These are phyloP conservation scores for Scomber japonicus DNA, from an alignment of 2,113 vertebrate species.

Conservation along the genomic window DNA sequence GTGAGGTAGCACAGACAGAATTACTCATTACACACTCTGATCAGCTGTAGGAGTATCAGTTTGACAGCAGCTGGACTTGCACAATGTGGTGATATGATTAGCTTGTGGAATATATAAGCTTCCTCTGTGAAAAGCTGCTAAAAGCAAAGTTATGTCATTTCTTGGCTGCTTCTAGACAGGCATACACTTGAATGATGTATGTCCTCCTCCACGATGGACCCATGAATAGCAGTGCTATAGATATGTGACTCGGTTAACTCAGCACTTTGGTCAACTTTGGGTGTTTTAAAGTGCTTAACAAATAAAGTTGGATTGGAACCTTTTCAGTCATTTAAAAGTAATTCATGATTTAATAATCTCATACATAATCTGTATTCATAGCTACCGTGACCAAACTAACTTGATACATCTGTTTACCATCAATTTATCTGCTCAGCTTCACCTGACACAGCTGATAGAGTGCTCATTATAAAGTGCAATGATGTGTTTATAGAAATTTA, in stretches of 20 bases:
- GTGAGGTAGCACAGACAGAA: constrained; percentile 6
- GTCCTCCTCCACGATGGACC: constrained; percentile 31
- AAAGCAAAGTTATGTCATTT: constrained; percentile 75
- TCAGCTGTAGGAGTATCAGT: constrained; percentile 32
- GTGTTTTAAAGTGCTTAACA: too few relatives aligned
- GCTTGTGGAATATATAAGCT: constrained; percentile 46
- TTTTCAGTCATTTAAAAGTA: constrained; percentile 1
- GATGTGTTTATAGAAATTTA: constrained; percentile 45
- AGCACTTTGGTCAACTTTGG: too few relatives aligned
- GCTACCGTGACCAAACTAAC: not conserved
- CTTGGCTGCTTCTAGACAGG: constrained; percentile 28
- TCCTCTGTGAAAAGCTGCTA: constrained; percentile 40
- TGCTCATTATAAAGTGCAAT: constrained; percentile 46
- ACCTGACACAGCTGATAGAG: constrained; percentile 24
- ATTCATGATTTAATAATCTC: constrained; percentile 20
- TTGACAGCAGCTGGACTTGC: constrained; percentile 32
- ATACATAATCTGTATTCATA: constrained; percentile 16
- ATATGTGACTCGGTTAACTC: constrained; percentile 7
- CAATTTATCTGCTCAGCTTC: constrained; percentile 22
- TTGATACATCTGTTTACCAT: constrained; percentile 34
- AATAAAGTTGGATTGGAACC: too few relatives aligned
- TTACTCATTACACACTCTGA: constrained; percentile 18
- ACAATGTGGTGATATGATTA: constrained; percentile 34
- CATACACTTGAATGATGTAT: constrained; percentile 67
- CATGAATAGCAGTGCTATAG: constrained; percentile 36